phyloP scores from a whole-genome alignment of 2,888 invertebrate species.

The Schizaphis graminum region DNA sequence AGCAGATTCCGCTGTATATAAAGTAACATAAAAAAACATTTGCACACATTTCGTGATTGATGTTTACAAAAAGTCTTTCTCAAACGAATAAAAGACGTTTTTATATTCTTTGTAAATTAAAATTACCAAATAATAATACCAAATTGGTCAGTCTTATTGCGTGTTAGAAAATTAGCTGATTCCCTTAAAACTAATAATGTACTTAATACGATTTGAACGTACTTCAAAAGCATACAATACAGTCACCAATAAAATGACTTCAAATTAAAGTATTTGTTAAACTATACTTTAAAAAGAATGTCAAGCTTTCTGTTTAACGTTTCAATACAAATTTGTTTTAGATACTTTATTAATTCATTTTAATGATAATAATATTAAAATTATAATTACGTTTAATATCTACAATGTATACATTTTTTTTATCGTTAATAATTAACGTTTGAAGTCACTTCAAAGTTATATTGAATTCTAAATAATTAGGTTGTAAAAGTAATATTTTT shows the following conservation, averaged over 20 bases:
- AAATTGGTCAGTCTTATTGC: not conserved
- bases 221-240: not conserved
- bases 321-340: not conserved
- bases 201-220: not conserved
- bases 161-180: not conserved
- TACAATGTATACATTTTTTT: not conserved
- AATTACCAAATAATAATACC: not conserved
- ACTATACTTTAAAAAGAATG: not conserved
- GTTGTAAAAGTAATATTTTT: not conserved
- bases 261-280: not conserved
- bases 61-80: not conserved
- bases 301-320: not conserved
- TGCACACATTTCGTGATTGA: not conserved
- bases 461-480: not conserved
- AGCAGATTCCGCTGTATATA: not conserved
- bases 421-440: not conserved
- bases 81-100: not conserved
- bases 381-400: not conserved
- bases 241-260: not conserved
- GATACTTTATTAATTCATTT: not conserved
- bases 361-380: not conserved
- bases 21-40: not conserved
- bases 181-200: not conserved
- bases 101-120: not conserved
- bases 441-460: not conserved